Conservation (phyloP, 2,113 vertebrate species). For the Platichthys flesus region DNA sequence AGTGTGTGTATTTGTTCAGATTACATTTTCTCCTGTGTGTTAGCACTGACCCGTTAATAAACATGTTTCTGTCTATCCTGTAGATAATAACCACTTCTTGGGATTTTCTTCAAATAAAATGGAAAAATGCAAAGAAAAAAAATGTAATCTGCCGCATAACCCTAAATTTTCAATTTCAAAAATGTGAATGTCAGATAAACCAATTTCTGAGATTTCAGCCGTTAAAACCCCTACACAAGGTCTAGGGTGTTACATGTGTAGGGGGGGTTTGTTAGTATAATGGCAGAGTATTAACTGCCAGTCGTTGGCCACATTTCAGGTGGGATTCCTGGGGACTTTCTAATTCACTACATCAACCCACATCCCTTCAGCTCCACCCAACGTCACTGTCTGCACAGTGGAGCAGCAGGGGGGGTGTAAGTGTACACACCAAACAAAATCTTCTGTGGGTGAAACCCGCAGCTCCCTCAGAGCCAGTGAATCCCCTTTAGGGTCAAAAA, state of each 20-base stretch:
- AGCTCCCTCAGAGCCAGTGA: slow-evolving; percentile 11
- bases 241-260: not conserved
- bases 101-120: not conserved
- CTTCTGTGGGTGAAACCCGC: slow-evolving; percentile 17
- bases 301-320: slow-evolving; percentile 19
- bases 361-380: slow-evolving; percentile 28
- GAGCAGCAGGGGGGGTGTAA: slow-evolving; percentile 1
- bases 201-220: too few species aligned
- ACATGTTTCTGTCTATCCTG: not conserved
- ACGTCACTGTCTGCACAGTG: not conserved
- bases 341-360: slow-evolving; percentile 47
- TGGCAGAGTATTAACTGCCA: slow-evolving; percentile 34
- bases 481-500: slow-evolving; percentile 24
- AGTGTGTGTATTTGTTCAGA: slow-evolving; percentile 4
- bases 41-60: too few species aligned
- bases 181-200: too few species aligned
- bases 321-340: slow-evolving; percentile 68
- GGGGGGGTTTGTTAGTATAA: slow-evolving; percentile 7
- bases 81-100: not conserved
- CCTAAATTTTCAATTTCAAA: not conserved
- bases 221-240: not conserved
- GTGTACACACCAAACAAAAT: slow-evolving; percentile 1
- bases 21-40: not conserved
- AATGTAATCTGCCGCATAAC: too few species aligned
- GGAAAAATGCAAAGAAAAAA: not conserved